phyloP scores from a whole-genome alignment of 2,888 invertebrate genomes.

The Drosophila macrospina region DNA sequence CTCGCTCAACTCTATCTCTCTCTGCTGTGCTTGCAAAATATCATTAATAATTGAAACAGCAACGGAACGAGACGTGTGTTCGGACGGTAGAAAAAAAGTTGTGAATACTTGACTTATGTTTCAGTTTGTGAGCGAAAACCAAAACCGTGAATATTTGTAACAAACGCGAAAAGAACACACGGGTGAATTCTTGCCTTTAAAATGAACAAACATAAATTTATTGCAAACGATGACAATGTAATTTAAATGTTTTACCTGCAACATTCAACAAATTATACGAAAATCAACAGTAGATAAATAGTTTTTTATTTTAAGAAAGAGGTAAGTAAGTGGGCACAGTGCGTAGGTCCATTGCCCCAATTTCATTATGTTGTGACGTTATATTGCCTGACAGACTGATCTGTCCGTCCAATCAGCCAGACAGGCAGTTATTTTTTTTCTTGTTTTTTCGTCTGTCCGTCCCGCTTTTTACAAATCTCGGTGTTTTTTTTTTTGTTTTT shows the following conservation, averaged over 20 bases:
- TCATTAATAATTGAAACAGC: slow-evolving; percentile 11
- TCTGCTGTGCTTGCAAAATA: neutral
- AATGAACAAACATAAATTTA: slow-evolving; percentile 70
- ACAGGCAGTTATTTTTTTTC: neutral
- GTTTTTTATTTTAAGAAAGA: slow-evolving; percentile 35
- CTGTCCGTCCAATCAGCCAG: slow-evolving; percentile 3
- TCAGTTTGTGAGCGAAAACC: slow-evolving; percentile 16
- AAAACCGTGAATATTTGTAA: slow-evolving; percentile 16
- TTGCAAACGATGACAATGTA: slow-evolving; percentile 59
- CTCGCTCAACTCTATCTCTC: neutral
- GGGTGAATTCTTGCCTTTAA: slow-evolving; percentile 33
- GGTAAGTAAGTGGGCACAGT: slow-evolving; percentile 39
- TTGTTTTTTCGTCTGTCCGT: neutral
- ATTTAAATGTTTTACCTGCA: slow-evolving; percentile 44
- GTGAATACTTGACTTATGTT: slow-evolving; percentile 6
- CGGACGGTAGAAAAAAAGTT: neutral
- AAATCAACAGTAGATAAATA: slow-evolving; percentile 8
- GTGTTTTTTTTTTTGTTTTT: slow-evolving; percentile 1
- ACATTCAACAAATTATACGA: slow-evolving; percentile 17
- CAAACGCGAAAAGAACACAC: slow-evolving; percentile 14
- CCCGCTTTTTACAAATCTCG: slow-evolving; percentile 20
- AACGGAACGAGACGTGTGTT: slow-evolving; percentile 25
- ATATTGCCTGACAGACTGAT: neutral
- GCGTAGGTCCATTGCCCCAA: slow-evolving; percentile 23
- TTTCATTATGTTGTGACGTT: slow-evolving; percentile 20